Conservation (phyloP, 1,140 invertebrate genomes). For the Gonatopus flavifemur region DNA sequence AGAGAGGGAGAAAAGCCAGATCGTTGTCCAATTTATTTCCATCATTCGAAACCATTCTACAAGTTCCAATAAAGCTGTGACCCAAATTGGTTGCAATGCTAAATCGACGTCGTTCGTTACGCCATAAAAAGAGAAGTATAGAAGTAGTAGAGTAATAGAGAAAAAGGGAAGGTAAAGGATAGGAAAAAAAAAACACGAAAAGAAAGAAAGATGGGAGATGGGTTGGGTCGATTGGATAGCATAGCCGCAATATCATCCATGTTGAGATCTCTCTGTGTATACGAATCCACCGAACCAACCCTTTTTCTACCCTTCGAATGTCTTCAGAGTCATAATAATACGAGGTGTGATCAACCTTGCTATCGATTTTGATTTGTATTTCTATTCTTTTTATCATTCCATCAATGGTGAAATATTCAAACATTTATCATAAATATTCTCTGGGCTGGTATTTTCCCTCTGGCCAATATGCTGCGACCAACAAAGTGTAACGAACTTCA, state of each 20-base stretch:
- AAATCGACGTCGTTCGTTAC: conserved; percentile 29
- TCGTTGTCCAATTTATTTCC: conserved; percentile 24
- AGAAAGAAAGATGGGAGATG: conserved; percentile 12
- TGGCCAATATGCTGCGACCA: background rate
- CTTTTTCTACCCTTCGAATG: too few relatives aligned
- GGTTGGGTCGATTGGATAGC: conserved; percentile 32
- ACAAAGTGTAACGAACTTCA: conserved; percentile 18
- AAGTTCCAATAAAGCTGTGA: conserved; percentile 40
- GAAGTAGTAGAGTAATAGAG: background rate
- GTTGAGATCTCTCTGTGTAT: conserved; percentile 13
- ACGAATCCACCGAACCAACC: background rate
- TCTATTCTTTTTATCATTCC: too few relatives aligned
- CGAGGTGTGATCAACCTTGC: too few relatives aligned
- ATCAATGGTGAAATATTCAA: too few relatives aligned
- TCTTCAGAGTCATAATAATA: too few relatives aligned
- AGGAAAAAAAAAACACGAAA: background rate
- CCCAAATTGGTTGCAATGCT: conserved; percentile 38
- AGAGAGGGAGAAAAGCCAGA: conserved; percentile 7
- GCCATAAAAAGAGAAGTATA: background rate
- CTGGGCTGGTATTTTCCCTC: background rate
- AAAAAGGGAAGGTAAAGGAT: conserved; percentile 1
- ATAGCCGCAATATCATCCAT: conserved; percentile 25
- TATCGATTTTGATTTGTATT: too few relatives aligned
- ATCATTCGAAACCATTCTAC: conserved; percentile 27
- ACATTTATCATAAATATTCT: too few relatives aligned